These are phyloP conservation scores for Shinisaurus crocodilurus DNA, from an alignment of 2,113 vertebrate species.

Conservation along the genomic window DNA sequence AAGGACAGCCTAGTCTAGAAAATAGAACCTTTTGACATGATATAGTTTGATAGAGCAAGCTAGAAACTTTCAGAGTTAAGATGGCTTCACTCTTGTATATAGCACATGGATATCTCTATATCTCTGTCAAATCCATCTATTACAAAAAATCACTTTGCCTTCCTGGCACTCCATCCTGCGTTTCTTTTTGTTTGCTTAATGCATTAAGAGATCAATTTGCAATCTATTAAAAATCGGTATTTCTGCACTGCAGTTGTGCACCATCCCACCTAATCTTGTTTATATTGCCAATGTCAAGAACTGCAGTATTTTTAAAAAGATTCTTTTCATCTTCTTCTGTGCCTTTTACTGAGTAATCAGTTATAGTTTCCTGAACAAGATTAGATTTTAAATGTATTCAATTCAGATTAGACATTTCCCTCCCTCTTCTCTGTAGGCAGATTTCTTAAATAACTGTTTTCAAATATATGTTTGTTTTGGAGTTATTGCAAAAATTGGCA, in stretches of 20 bases:
- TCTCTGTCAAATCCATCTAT: neutral
- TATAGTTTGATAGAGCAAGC: neutral
- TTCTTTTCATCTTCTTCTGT: neutral
- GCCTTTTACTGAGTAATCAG: neutral
- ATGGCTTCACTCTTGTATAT: neutral
- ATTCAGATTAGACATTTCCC: conserved; percentile 17
- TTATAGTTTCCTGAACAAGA: neutral
- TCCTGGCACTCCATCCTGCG: neutral
- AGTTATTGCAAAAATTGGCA: neutral
- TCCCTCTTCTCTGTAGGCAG: neutral
- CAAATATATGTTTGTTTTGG: neutral
- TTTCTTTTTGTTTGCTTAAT: conserved; percentile 14
- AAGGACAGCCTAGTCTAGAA: neutral
- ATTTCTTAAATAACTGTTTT: neutral
- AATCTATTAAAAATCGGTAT: conserved; percentile 36
- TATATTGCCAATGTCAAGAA: conserved; percentile 47
- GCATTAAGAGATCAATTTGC: conserved; percentile 34
- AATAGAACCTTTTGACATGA: neutral
- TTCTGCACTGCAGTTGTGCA: conserved; percentile 4
- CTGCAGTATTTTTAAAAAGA: conserved; percentile 9
- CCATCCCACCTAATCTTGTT: conserved; percentile 51
- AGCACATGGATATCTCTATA: neutral
- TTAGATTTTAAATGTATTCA: conserved; percentile 17
- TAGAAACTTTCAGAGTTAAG: neutral
- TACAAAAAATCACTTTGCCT: neutral